Conservation (phyloP, 2,113 vertebrate genomes). For the Prolemur simus region DNA sequence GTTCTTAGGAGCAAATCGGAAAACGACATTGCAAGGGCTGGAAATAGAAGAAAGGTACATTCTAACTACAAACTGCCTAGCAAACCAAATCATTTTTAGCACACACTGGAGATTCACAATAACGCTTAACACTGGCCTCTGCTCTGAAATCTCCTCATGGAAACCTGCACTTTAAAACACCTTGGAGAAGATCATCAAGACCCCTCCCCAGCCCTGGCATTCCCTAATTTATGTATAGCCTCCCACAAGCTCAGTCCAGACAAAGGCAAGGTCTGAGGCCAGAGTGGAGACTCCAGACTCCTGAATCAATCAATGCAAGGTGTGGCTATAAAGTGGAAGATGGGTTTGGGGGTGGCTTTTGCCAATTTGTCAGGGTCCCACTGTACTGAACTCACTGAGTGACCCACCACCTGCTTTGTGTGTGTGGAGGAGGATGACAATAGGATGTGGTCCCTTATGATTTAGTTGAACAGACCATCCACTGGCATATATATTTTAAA, state of each 20-base stretch:
- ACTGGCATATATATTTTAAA: background rate
- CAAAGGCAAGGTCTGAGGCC: background rate
- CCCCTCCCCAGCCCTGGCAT: background rate
- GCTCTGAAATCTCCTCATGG: background rate
- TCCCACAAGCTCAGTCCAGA: background rate
- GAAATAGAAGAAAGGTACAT: background rate
- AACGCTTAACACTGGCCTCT: background rate
- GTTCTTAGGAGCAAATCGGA: background rate
- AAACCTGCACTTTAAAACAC: background rate
- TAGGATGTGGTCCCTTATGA: background rate
- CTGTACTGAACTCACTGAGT: background rate
- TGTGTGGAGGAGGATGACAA: background rate
- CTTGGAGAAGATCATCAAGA: background rate
- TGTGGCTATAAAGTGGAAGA: background rate
- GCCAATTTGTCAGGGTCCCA: background rate
- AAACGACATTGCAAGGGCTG: background rate
- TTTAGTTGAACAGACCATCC: background rate
- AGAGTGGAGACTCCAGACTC: background rate
- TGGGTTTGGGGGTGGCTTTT: background rate
- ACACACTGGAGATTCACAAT: background rate
- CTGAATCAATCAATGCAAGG: background rate
- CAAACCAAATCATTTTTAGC: background rate
- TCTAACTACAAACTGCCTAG: background rate
- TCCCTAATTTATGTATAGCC: background rate
- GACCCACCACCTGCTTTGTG: background rate